Percentiles rank a stretch among this genome's conserved stretches.
Evolutionary conservation across 1,140 invertebrate species (phyloP).

Genomic region (Heliothis subflexa): DNA sequence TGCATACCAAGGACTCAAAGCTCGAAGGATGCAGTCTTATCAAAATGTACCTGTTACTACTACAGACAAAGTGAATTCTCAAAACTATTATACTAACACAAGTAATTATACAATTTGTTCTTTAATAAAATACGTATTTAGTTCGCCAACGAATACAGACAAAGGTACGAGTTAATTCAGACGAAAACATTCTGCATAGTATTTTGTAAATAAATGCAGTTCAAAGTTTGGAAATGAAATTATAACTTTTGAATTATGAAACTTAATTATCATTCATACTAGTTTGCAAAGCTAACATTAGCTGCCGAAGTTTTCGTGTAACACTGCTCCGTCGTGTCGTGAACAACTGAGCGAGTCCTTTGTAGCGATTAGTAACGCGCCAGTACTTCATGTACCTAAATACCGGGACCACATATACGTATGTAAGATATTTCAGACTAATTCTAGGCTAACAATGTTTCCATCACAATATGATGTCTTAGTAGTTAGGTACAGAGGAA

Average conservation of each 20-base stretch:
- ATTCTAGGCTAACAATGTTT: conserved; percentile 50
- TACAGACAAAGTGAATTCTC: no score
- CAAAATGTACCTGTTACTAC: not conserved
- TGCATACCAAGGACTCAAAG: conserved; percentile 49
- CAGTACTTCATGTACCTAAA: conserved; percentile 48
- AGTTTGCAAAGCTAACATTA: not conserved
- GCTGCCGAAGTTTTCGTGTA: not conserved
- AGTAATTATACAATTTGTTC: no score
- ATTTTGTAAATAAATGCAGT: no score
- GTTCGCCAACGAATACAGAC: no score
- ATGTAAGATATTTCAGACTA: conserved; percentile 1
- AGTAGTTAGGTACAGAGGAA: conserved; percentile 51
- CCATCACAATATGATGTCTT: conserved; percentile 55
- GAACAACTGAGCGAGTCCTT: conserved; percentile 8
- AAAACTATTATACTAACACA: no score
- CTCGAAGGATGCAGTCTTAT: not conserved
- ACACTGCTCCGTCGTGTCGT: not conserved
- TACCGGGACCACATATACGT: conserved; percentile 57
- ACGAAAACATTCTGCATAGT: no score
- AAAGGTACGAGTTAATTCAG: no score
- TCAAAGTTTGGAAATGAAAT: no score
- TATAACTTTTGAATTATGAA: no score
- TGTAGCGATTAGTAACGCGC: conserved; percentile 24
- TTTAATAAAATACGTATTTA: no score
- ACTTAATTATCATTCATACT: not conserved